A percentile compares a stretch with the other conserved stretches of the same genome.
Conservation (phyloP, 2,113 vertebrate species). For the Desmodus rotundus region DNA sequence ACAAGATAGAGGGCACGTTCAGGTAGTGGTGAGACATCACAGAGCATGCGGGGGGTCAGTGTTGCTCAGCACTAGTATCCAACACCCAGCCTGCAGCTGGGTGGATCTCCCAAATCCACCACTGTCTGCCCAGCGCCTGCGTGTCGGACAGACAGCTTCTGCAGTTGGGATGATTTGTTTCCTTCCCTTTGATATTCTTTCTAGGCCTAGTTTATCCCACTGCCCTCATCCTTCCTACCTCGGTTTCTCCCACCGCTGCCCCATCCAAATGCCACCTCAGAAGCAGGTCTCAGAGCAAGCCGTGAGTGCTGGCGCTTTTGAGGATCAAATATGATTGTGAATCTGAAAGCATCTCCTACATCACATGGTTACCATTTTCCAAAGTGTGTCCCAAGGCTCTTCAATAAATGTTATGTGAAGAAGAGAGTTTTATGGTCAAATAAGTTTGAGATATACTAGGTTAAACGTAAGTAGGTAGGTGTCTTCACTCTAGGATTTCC, state of each 20-base stretch:
- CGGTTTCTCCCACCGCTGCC: neutral
- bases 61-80: neutral
- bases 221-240: neutral
- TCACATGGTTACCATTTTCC: neutral
- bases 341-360: neutral
- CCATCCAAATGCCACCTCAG: neutral
- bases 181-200: neutral
- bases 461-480: neutral
- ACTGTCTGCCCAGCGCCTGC: neutral
- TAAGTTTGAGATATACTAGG: neutral
- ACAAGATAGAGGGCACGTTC: rapidly evolving
- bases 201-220: neutral
- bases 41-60: neutral
- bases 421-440: neutral
- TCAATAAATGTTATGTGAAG: neutral
- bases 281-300: neutral
- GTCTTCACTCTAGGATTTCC: neutral
- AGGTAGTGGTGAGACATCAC: neutral
- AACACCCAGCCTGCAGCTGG: neutral
- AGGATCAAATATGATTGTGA: neutral
- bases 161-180: neutral
- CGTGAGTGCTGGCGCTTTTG: neutral
- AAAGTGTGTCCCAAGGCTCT: neutral
- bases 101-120: neutral
- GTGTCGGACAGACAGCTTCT: neutral